phyloP scores from a whole-genome alignment of 2,113 vertebrate genomes.

The Bubo bubo region DNA sequence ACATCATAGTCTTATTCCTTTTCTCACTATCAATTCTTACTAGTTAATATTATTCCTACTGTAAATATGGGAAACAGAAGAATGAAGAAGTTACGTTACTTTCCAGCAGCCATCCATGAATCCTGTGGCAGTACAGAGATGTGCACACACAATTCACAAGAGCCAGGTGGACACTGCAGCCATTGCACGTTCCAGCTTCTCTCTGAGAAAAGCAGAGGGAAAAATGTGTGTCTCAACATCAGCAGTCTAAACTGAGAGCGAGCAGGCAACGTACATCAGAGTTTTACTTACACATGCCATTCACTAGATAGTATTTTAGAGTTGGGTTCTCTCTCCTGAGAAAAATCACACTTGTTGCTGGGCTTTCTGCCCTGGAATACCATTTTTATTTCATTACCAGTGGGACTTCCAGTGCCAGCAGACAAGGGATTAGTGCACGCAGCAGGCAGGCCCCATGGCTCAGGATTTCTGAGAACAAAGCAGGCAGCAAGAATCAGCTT shows the following conservation, averaged over 20 bases:
- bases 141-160: neutral
- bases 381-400: slow-evolving; percentile 13
- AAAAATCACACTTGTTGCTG: neutral
- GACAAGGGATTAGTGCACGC: neutral
- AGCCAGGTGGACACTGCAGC: neutral
- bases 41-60: neutral
- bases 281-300: neutral
- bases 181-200: neutral
- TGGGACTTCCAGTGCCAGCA: neutral
- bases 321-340: neutral
- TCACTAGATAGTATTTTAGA: neutral
- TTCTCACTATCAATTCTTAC: neutral
- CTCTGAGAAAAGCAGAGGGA: neutral
- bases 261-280: neutral
- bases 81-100: neutral
- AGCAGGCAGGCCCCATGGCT: neutral
- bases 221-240: neutral
- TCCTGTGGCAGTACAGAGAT: neutral
- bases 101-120: neutral
- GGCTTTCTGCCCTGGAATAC: neutral
- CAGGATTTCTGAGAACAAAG: neutral
- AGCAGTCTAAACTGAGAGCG: neutral
- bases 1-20: neutral
- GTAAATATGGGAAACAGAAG: neutral
- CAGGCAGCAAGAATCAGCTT: neutral